These are phyloP conservation scores for Ptiloglossa arizonensis DNA, from an alignment of 1,140 invertebrate genomes.

Conservation along the genomic window DNA sequence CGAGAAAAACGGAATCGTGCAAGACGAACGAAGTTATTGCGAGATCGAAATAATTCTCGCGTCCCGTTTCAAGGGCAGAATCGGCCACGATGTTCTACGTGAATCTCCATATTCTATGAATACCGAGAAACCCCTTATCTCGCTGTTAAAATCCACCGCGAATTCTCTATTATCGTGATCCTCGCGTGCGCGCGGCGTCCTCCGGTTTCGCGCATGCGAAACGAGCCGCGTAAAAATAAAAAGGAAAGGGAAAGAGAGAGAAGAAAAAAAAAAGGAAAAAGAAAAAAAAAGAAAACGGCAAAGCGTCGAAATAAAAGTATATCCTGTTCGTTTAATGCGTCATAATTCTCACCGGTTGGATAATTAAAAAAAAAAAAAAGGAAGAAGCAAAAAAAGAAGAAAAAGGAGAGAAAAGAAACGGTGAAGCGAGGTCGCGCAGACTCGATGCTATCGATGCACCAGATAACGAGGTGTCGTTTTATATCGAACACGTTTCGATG, in stretches of 20 bases:
- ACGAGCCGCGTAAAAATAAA: slow-evolving; percentile 20
- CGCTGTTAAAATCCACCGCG: neutral
- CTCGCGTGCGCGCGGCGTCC: neutral
- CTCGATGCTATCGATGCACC: too few relatives aligned
- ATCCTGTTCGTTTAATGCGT: slow-evolving; percentile 25
- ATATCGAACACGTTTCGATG: too few relatives aligned
- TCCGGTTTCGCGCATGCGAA: neutral
- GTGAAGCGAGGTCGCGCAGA: neutral
- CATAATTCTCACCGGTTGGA: slow-evolving; percentile 19
- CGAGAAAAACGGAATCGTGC: too few relatives aligned
- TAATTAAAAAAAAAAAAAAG: slow-evolving; percentile 45
- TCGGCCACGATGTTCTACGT: neutral
- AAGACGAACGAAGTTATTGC: too few relatives aligned
- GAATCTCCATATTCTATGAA: neutral
- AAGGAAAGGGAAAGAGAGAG: too few relatives aligned
- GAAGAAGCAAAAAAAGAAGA: too few relatives aligned
- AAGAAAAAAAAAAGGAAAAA: too few relatives aligned
- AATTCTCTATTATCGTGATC: neutral
- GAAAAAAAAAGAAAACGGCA: slow-evolving; percentile 7
- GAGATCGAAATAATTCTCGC: neutral
- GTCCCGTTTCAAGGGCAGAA: neutral
- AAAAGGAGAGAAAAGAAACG: too few relatives aligned
- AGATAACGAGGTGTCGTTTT: too few relatives aligned
- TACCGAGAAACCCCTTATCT: slow-evolving; percentile 2
- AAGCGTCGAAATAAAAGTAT: slow-evolving; percentile 36